phyloP scores from a whole-genome alignment of 2,888 invertebrate genomes.

The Microplitis manilae region DNA sequence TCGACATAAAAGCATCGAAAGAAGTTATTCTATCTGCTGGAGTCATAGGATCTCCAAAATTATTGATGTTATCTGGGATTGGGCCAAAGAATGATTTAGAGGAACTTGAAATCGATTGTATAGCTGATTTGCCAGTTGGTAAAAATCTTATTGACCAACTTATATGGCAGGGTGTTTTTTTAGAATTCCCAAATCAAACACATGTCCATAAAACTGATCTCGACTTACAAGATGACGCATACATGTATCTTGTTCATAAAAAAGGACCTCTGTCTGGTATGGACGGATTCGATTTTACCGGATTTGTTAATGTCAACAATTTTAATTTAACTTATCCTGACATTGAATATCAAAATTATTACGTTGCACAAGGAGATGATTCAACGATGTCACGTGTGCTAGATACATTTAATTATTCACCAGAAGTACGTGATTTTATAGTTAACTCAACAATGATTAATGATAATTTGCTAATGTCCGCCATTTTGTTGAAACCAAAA shows the following conservation, averaged over 20 bases:
- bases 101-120: conserved; percentile 69
- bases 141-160: conserved; percentile 78
- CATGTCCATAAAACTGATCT: conserved; percentile 25
- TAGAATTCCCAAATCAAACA: conserved; percentile 52
- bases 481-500: conserved; percentile 85
- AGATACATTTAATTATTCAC: conserved; percentile 44
- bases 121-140: conserved; percentile 74
- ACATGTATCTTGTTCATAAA: conserved; percentile 71
- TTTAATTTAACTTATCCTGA: conserved; percentile 75
- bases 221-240: conserved; percentile 54
- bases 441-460: conserved; percentile 53
- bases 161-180: conserved; percentile 58
- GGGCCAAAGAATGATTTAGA: conserved; percentile 74
- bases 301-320: conserved; percentile 74
- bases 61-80: conserved; percentile 80
- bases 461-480: conserved; percentile 55
- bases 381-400: conserved; percentile 37
- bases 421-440: conserved; percentile 56
- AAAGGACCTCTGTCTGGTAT: conserved; percentile 71
- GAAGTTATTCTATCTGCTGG: conserved; percentile 80
- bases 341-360: conserved; percentile 73
- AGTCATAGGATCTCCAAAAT: conserved; percentile 78
- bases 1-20: conserved; percentile 71
- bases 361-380: conserved; percentile 67
- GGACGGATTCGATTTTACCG: conserved; percentile 73